Evolutionary conservation across 2,888 invertebrate species (phyloP), one percentile per base, ranked within the genome.

Genomic region (Tipula confusa): DNA sequence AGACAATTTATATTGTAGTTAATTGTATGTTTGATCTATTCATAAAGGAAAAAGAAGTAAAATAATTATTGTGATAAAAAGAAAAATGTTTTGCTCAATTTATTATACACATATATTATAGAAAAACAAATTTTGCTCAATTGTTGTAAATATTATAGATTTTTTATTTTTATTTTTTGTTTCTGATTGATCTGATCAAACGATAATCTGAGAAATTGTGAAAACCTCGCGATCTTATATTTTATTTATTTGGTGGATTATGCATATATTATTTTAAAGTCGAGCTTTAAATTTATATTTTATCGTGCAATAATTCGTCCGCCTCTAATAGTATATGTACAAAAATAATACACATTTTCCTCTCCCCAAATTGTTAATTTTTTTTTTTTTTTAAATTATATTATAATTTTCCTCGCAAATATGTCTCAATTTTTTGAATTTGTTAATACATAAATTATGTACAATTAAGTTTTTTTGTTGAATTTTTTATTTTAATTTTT

Each of bases 401-500:
- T 64, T 64, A 64, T 24, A 64, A 24, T 64, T 64, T 64, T 64
- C 64, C 64, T 64, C 64, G 64, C 64, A 64, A n/a, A n/a, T 43
- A 15, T 64, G 64, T 64, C 64, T 64, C 64, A 64, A 64, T 64
- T 64, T n/a, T 64, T 64, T 64, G 24, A 24, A n/a, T 64, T 64
- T 43, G 43, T 43, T 43, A 15, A 15, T 43, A n/a, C n/a, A n/a
- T n/a, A n/a, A n/a, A n/a, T n/a, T n/a, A n/a, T n/a, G n/a, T n/a
- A 15, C 43, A 43, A 43, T 43, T 64, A 64, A 64, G 64, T 64
- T 64, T 64, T 64, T 33, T 64, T 64, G 64, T 64, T 64, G 64
- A 64, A 64, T 64, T 64, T n/a, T 64, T 64, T 64, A 64, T 64
- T 64, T n/a, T n/a, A n/a, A n/a, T n/a, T n/a, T n/a, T n/a, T 64